Base-by-base conservation (phyloP, 2,797 vertebrate species). In the Typhlichthys eigenmanni region DNA sequence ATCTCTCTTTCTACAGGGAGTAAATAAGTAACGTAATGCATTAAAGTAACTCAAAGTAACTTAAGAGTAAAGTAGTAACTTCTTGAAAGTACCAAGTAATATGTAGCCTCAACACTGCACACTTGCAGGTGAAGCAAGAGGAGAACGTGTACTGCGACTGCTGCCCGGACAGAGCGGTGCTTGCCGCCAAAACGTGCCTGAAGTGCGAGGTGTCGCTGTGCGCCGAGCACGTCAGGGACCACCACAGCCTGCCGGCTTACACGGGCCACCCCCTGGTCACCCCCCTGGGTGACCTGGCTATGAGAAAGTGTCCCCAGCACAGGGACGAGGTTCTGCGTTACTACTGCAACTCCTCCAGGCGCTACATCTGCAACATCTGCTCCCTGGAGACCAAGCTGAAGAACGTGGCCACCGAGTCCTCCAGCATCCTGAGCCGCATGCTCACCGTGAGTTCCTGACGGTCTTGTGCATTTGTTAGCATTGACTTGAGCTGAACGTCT, bases 191-290 rank as follows among this genome's bases (percentile, higher is more conserved):
- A 60, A 80, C 80, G 0, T 90, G 88, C 19, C 73, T 85, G 13
- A 88, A 85, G 65, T 91, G 90, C 13, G 85, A 90, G 66, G 79
- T 89, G 67, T 86, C 88, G 0, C 61, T 90, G 76, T 90, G 88
- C 58, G n/a, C 63, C 14, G 58, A 80, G 13, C 90, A 91, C 3
- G 3, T 86, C 1, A 67, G 52, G 55, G 55, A 68, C 43, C 89
- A 91, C 72, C 71, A 60, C n/a, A 58, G 77, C 60, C 81, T 79
- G 47, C 78, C 58, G 0, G 88, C 68, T 12, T 90, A 80, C 74
- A 77, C 76, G 0, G 86, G 81, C 43, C 90, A 91, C 67, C 76
- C 78, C 1, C 71, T 91, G 43, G 84, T 88, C 2, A 16, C 6
- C 0, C 82, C 89, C 13, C 71, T 86, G 53, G 24, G 53, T 0